Evolutionary conservation across 2,797 vertebrate genomes (phyloP).

Genomic region (Leucoraja ocellata): DNA sequence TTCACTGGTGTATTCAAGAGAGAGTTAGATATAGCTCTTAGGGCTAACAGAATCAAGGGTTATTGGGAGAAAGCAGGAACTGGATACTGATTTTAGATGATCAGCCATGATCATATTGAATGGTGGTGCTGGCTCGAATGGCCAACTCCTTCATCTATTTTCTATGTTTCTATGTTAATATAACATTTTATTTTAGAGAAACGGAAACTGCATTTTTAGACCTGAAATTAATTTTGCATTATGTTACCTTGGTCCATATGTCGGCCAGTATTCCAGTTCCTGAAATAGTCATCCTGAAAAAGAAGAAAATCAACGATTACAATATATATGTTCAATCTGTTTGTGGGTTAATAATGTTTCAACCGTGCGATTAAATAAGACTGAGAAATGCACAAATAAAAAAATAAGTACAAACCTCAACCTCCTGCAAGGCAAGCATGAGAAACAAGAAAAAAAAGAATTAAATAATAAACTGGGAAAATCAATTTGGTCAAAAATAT

Average conservation of each 20-base stretch:
- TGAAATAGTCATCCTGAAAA: constrained; percentile 75
- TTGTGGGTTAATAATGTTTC: background rate
- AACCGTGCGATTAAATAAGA: constrained; percentile 42
- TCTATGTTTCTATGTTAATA: no score
- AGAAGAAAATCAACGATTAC: constrained; percentile 46
- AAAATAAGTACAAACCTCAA: constrained; percentile 82
- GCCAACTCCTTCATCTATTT: no score
- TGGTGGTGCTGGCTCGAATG: no score
- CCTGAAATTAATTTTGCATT: constrained; percentile 19
- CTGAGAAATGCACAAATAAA: constrained; percentile 49
- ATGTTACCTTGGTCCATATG: constrained; percentile 85
- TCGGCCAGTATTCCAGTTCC: constrained; percentile 82
- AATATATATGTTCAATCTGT: constrained; percentile 49
- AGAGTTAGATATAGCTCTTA: no score
- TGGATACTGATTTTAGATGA: no score
- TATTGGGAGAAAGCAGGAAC: no score
- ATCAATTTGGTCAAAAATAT: background rate
- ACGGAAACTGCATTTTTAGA: no score
- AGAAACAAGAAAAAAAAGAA: constrained; percentile 56
- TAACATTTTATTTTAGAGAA: no score
- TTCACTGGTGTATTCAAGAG: no score
- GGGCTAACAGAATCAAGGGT: no score
- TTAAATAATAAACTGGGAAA: constrained; percentile 48
- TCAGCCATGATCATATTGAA: no score
- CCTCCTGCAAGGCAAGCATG: constrained; percentile 80